Evolutionary conservation across 1,140 invertebrate genomes (phyloP).

Genomic region (Drosophila tsacasi): DNA sequence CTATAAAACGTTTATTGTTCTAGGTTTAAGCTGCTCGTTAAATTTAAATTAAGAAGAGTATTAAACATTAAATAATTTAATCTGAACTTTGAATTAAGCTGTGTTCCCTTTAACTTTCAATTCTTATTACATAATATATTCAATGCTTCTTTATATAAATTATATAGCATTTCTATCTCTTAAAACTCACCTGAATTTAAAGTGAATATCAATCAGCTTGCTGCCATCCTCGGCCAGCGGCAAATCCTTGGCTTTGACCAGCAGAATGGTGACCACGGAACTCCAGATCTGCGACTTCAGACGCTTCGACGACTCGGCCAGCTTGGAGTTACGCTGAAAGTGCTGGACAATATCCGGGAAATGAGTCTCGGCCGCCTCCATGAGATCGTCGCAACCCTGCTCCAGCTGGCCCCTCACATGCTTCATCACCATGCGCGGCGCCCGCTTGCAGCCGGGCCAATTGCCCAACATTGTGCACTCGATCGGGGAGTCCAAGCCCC

Average conservation of each 20-base stretch:
- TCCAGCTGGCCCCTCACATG: constrained; percentile 69
- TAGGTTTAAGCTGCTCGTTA: neutral
- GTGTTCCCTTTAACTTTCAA: too few relatives aligned
- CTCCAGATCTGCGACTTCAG: constrained; percentile 97
- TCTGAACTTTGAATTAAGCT: too few relatives aligned
- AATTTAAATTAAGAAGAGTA: neutral
- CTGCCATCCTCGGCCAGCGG: constrained; percentile 94
- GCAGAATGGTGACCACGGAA: constrained; percentile 97
- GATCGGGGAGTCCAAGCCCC: neutral
- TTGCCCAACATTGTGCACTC: constrained; percentile 49
- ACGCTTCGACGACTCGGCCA: constrained; percentile 91
- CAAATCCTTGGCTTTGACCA: constrained; percentile 97
- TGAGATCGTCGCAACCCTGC: constrained; percentile 62
- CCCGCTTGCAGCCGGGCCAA: constrained; percentile 47
- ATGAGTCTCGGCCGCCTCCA: constrained; percentile 57
- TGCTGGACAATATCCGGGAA: constrained; percentile 87
- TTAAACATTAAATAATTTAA: too few relatives aligned
- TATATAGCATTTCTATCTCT: too few relatives aligned
- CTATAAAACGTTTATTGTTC: neutral
- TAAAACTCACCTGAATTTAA: constrained; percentile 94
- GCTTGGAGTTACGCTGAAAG: constrained; percentile 91
- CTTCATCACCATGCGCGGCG: constrained; percentile 71
- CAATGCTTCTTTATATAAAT: too few relatives aligned
- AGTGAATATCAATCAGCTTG: constrained; percentile 96
- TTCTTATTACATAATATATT: too few relatives aligned